Evolutionary conservation across 2,797 vertebrate genomes (phyloP), one percentile per base, ranked within the genome.

Genomic region (Mergus octosetaceus): DNA sequence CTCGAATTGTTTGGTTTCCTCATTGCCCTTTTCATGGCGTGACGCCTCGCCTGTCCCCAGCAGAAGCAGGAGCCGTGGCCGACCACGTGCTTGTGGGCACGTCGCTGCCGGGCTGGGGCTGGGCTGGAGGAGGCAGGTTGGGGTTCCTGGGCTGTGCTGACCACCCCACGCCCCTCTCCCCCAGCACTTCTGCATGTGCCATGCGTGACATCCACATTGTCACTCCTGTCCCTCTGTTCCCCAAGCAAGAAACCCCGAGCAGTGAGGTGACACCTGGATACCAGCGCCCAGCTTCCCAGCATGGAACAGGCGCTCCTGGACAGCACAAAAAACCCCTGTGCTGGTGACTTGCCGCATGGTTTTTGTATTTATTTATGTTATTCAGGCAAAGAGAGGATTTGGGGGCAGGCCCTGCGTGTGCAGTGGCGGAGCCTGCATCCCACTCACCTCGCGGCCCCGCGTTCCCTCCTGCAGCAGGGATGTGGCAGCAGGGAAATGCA

Each of bases 401-500:
- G 54, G 54, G 36, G 43, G 30, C 64, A 38, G 49, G 38, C 24
- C 6, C 7, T 36, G 5, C 3, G 39, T 38, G 64, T 2, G 3
- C 41, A 71, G 19, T 27, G n/a, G 10, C 39, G 32, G 22, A 57
- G 65, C 24, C 19, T 30, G 88, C 38, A 19, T 54, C 20, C 79
- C 92, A 58, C 49, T 91, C 11, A 2, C 36, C 57, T 57, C 43
- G 0, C 58, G 36, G 6, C 13, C 77, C 80, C 11, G 8, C 4
- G 13, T 30, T 74, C 17, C 22, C 56, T 95, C 11, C 18, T 85
- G 41, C 38, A n/a, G 8, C 73, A 64, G 70, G 58, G 51, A 84
- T 86, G 56, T 87, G 81, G 86, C 77, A 85, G 81, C 92, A 87
- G 60, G 66, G 94, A 92, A 93, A 94, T 92, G 86, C 95, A 90